phyloP scores from a whole-genome alignment of 2,797 vertebrate genomes.

The Chaetophractus vellerosus region DNA sequence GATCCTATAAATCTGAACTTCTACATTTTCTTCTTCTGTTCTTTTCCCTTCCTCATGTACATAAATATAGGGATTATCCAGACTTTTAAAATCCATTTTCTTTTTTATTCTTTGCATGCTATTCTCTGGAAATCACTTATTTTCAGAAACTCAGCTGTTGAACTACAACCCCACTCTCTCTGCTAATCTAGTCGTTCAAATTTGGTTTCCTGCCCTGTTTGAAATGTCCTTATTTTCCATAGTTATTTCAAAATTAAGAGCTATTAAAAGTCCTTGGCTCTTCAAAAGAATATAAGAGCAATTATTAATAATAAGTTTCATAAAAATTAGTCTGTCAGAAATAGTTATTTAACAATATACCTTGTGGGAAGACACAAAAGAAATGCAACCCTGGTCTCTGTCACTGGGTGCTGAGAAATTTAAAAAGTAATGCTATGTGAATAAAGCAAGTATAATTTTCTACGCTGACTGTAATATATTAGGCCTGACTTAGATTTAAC shows the following conservation, averaged over 20 bases:
- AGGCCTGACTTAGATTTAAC: background rate
- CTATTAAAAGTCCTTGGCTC: slow-evolving; percentile 81
- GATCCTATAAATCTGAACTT: background rate
- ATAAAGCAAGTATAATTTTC: slow-evolving; percentile 58
- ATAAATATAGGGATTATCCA: background rate
- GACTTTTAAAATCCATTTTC: background rate
- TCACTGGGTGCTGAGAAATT: slow-evolving; percentile 51
- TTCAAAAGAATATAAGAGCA: slow-evolving; percentile 75
- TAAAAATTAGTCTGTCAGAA: slow-evolving; percentile 79
- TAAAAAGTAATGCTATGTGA: slow-evolving; percentile 36
- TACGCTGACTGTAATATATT: slow-evolving; percentile 29
- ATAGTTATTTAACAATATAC: slow-evolving; percentile 76
- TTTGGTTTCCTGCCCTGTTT: slow-evolving; percentile 63
- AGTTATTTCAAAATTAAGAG: slow-evolving; percentile 75
- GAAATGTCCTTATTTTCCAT: slow-evolving; percentile 71
- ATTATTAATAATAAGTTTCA: slow-evolving; percentile 79
- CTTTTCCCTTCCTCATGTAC: background rate
- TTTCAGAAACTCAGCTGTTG: slow-evolving; percentile 66
- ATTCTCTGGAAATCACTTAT: slow-evolving; percentile 33
- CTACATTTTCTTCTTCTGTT: background rate
- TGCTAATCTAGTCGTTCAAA: slow-evolving; percentile 67
- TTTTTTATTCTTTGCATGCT: background rate
- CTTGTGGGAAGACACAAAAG: slow-evolving; percentile 67
- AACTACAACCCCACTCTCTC: slow-evolving; percentile 36
- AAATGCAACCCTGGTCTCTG: slow-evolving; percentile 70